A percentile compares a stretch with the other conserved stretches of the same genome.
phyloP scores from a whole-genome alignment of 2,888 invertebrate species.

The Myopa testacea region DNA sequence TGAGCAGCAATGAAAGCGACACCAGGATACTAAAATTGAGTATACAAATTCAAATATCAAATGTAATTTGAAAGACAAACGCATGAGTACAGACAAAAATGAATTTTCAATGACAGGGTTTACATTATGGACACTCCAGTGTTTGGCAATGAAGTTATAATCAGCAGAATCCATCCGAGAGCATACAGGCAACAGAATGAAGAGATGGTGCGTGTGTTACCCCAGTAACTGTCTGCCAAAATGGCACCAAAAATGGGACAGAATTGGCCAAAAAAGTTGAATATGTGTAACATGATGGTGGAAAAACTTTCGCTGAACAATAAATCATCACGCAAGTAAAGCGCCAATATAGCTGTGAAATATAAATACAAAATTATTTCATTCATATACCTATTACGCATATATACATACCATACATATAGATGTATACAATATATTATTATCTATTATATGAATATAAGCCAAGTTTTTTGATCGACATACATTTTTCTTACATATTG shows the following conservation, averaged over 20 bases:
- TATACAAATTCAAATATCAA: background rate
- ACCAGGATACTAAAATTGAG: constrained; percentile 69
- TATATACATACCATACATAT: background rate
- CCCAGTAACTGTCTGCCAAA: constrained; percentile 75
- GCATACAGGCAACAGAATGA: constrained; percentile 73
- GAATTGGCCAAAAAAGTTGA: constrained; percentile 74
- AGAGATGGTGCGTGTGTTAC: constrained; percentile 72
- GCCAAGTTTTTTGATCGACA: too few species aligned
- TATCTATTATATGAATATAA: too few species aligned
- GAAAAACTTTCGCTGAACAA: constrained; percentile 70
- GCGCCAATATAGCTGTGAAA: constrained; percentile 73
- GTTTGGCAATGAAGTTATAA: constrained; percentile 69
- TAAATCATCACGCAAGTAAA: constrained; percentile 74
- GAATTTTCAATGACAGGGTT: constrained; percentile 37
- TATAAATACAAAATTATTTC: constrained; percentile 23
- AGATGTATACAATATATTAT: background rate
- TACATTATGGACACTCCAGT: constrained; percentile 58
- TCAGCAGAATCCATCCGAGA: constrained; percentile 69
- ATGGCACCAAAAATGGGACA: constrained; percentile 76
- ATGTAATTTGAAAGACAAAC: constrained; percentile 45
- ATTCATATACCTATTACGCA: background rate
- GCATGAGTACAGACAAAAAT: background rate
- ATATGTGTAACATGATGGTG: constrained; percentile 73
- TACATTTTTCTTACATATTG: too few species aligned
- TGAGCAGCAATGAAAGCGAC: constrained; percentile 72